Base-by-base conservation (phyloP, 2,797 vertebrate genomes). In the Xyrichtys novacula region DNA sequence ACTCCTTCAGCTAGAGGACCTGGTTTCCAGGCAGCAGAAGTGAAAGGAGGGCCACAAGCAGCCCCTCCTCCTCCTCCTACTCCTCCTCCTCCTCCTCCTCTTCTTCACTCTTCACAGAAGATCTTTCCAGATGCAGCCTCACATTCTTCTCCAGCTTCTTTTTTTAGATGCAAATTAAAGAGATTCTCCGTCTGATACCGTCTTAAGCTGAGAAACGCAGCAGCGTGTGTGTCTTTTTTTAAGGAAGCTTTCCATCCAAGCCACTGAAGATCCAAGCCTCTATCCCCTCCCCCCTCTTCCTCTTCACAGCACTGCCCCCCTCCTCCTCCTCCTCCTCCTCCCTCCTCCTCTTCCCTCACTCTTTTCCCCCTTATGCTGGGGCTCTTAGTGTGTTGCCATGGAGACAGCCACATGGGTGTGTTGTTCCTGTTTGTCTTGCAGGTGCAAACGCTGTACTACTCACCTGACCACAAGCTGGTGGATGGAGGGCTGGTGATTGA, bases 401-500 rank as follows among this genome's bases (percentile, higher is more conserved):
- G 95, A 96, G 94, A 96, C 93, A 86, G 96, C 98, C 97, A 98
- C 96, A 98, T 98, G 96, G 96, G 95, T 98, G 80, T 93, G 90
- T 97, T 97, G 95, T 97, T 92, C 93, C 96, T 98, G 96, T 95
- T 92, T 95, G 93, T 99, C 94, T 99, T 99, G 85, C 98, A 99
- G 98, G 98, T 99, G 94, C 98, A 99, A 97, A 99, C 94, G 93
- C 96, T 99, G 96, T 98, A 99, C 96, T 99, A 99, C 96, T 99
- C 98, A 93, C 96, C 97, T 92, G 97, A 99, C 95, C 97, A 99
- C 95, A 99, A 98, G 96, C 96, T 99, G 95, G 96, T 98, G 95
- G 97, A 98, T 95, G 96, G 97, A 93, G 96, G 95, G 94, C 95
- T 96, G 93, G 93, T 97, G 96, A 89, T 92, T 89, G 97, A 98